phyloP scores from a whole-genome alignment of 2,888 invertebrate genomes.

The Rhynchonema sp. region DNA sequence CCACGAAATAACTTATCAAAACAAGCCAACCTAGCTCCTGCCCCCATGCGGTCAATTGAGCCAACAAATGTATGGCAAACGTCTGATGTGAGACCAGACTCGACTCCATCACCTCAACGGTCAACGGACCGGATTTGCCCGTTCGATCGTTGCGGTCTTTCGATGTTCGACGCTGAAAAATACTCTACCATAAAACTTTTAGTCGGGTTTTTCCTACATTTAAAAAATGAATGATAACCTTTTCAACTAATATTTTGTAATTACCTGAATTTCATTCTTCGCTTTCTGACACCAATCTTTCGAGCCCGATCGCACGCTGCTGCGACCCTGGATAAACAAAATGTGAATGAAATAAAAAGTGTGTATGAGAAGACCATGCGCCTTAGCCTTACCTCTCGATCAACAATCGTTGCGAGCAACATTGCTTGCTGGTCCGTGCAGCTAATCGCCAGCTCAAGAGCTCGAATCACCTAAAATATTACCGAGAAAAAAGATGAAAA shows the following conservation, averaged over 20 bases:
- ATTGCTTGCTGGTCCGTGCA: constrained; percentile 73
- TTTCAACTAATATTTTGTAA: not conserved
- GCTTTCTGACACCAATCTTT: constrained; percentile 29
- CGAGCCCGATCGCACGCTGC: constrained; percentile 33
- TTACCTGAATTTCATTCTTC: constrained; percentile 29
- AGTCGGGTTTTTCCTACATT: not conserved
- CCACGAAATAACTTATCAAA: too few relatives aligned
- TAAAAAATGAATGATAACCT: not conserved
- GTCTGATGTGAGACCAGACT: constrained; percentile 79
- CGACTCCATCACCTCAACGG: constrained; percentile 71
- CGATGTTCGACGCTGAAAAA: constrained; percentile 8
- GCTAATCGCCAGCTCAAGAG: constrained; percentile 65
- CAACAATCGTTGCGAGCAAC: constrained; percentile 83
- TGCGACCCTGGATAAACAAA: constrained; percentile 42
- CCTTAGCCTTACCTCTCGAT: constrained; percentile 67
- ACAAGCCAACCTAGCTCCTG: too few relatives aligned
- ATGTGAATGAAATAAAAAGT: not conserved
- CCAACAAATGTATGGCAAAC: constrained; percentile 47
- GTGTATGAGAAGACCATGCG: too few relatives aligned
- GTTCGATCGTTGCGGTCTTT: constrained; percentile 8
- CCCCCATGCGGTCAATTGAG: constrained; percentile 46
- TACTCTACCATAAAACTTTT: not conserved
- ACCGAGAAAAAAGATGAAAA: too few relatives aligned
- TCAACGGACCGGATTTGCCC: constrained; percentile 42
- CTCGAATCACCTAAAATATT: constrained; percentile 52